Base-by-base conservation (phyloP, 2,888 invertebrate genomes). In the Formica aserva region DNA sequence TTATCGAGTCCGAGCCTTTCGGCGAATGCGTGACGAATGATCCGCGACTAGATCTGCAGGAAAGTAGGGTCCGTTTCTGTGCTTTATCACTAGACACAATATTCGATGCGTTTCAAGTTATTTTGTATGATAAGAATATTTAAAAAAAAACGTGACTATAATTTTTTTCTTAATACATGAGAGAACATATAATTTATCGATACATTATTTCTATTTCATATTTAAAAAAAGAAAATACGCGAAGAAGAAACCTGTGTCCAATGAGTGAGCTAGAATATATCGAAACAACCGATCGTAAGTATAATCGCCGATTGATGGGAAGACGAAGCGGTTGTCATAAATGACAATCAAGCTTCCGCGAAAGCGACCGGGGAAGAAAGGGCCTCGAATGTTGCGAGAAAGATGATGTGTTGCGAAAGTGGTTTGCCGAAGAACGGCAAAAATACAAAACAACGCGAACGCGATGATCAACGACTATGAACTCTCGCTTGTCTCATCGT, bases 21-120 rank as follows among this genome's bases (percentile, higher is more conserved):
- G 93, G 92, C 94, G 92, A 93, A 92, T 92, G 92, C 93, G 94
- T 94, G 94, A 94, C 94, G 94, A 94, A 94, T 94, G 94, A 92
- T 92, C 90, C 92, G 92, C 92, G 93, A 92, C 94, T 91, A 89
- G 92, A 92, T 92, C 91, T 91, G 91, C 55, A 69, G 45, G 63
- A 75, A 65, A 41, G 60, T 80, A 85, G 82, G 90, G 86, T 85
- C 71, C 62, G 66, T 18, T 66, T 52, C 60, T 45, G 75, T 55
- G 55, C 38, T 86, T 3, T 84, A 87, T 87, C 88, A 78, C 85
- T 75, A 89, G 91, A 57, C 55, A n/a, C 11, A 92, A 93, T 92
- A 94, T 92, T 92, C 92, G 92, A 93, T 92, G 91, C 29, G 22
- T 18, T n/a, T 48, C 35, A 6, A 65, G 1, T 11, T 48, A 22